These are phyloP conservation scores for Forbesichthys papilliferus DNA, from an alignment of 2,113 vertebrate genomes.

Conservation along the genomic window DNA sequence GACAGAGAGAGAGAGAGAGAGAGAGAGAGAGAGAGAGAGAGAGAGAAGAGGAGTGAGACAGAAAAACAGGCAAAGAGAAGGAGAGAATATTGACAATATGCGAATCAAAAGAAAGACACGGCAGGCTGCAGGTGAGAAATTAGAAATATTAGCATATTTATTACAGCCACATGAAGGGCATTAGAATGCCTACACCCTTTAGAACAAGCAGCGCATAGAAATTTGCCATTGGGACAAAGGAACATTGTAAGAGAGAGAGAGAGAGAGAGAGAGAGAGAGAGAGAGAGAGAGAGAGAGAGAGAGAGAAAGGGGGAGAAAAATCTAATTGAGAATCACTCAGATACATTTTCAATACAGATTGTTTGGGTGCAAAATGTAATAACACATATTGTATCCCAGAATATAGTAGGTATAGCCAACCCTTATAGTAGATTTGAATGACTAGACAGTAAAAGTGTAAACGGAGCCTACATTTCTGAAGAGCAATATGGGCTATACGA, in stretches of 20 bases:
- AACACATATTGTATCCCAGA: slow-evolving; percentile 40
- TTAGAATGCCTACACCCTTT: slow-evolving; percentile 74
- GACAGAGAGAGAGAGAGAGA: neutral
- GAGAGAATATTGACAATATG: neutral
- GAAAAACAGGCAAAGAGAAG: slow-evolving; percentile 37
- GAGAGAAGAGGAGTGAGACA: neutral
- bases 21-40: neutral
- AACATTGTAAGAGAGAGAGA: slow-evolving; percentile 57
- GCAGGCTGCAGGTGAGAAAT: slow-evolving; percentile 78
- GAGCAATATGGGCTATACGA: slow-evolving; percentile 1
- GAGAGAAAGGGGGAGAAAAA: slow-evolving; percentile 14
- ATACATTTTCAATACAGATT: slow-evolving; percentile 53
- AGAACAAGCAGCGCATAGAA: slow-evolving; percentile 71
- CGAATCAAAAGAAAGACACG: slow-evolving; percentile 31
- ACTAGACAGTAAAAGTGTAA: too few species aligned
- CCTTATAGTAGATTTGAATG: slow-evolving; percentile 32
- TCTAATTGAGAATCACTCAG: slow-evolving; percentile 46
- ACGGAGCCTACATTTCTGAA: neutral
- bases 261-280: slow-evolving; percentile 36
- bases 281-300: slow-evolving; percentile 18
- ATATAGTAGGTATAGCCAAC: slow-evolving; percentile 31
- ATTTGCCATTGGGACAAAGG: slow-evolving; percentile 62
- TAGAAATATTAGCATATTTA: slow-evolving; percentile 84
- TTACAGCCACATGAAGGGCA: slow-evolving; percentile 80
- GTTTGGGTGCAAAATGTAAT: slow-evolving; percentile 29